Base-by-base conservation (phyloP, 2,888 invertebrate species). In the Eremobia ochroleuca region DNA sequence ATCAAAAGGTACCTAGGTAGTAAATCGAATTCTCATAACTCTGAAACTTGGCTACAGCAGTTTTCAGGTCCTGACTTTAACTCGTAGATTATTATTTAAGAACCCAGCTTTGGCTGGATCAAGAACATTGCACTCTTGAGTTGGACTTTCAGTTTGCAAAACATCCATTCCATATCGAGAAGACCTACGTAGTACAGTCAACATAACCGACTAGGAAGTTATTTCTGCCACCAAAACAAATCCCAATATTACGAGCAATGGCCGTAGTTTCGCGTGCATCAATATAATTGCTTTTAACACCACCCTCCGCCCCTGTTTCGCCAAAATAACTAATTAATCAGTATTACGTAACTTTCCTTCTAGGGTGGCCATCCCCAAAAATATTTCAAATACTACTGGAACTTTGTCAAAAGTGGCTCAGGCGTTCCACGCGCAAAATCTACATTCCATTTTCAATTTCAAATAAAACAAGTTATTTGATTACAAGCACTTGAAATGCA, bases 311-410 rank as follows among this genome's bases (percentile, higher is more conserved):
- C 87, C 88, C 81, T 82, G 72, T 49, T 81, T 81, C 68, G 81
- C 85, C 80, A 91, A 92, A 91, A 91, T 90, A 91, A 89, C 91
- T 92, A 92, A 92, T 92, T 91, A 91, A 92, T 92, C 90, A 86
- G 89, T 79, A 87, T 87, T 89, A 84, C 80, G 83, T 85, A 88
- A 88, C 87, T 88, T 87, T 81, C 61, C 79, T 84, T 82, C 69
- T 82, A 52, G 87, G 87, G 86, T 82, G 77, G 66, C 82, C 69
- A 74, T 64, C 81, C 83, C 83, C 74, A 78, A 83, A 86, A 80
- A 64, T 66, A 75, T 82, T 88, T 78, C 64, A 77, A 82, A 83
- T 67, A 76, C 78, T 79, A 77, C 80, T 79, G 71, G 66, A 81
- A 73, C 74, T 55, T 71, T 73, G 76, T 79, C 80, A 81, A 77